These are phyloP conservation scores for Rhinophrynus dorsalis DNA, from an alignment of 2,797 vertebrate genomes.

Conservation along the genomic window DNA sequence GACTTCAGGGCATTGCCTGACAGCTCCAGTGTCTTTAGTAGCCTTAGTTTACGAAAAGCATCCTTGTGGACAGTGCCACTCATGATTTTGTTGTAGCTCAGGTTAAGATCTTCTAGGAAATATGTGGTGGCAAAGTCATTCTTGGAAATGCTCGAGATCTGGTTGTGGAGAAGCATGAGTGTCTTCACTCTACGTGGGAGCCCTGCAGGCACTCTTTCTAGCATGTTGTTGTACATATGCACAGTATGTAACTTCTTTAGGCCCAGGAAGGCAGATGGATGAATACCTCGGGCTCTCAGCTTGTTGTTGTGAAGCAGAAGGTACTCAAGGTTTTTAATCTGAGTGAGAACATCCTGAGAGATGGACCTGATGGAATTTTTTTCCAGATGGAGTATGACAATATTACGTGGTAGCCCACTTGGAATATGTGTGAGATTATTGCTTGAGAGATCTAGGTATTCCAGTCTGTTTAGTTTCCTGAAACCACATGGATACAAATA, in stretches of 20 bases:
- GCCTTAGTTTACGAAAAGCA: constrained; percentile 89
- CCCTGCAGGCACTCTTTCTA: constrained; percentile 88
- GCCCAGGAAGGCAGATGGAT: constrained; percentile 87
- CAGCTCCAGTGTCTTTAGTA: constrained; percentile 85
- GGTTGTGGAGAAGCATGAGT: constrained; percentile 93
- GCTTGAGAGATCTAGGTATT: constrained; percentile 94
- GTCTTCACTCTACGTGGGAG: constrained; percentile 90
- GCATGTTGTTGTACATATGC: constrained; percentile 93
- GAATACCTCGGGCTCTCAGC: constrained; percentile 84
- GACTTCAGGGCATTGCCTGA: constrained; percentile 85
- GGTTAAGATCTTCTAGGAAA: constrained; percentile 91
- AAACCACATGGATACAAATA: constrained; percentile 38
- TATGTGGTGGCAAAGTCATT: constrained; percentile 87
- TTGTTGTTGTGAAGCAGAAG: constrained; percentile 95
- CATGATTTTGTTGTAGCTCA: constrained; percentile 94
- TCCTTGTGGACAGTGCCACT: constrained; percentile 82
- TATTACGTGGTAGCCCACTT: constrained; percentile 84
- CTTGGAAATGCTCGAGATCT: constrained; percentile 84
- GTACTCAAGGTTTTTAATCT: constrained; percentile 89
- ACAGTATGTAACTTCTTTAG: constrained; percentile 94
- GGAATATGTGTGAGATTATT: constrained; percentile 92
- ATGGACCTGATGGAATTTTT: constrained; percentile 88
- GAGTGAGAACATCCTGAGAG: constrained; percentile 77
- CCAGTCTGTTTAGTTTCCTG: constrained; percentile 84
- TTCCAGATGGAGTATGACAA: constrained; percentile 92